These are phyloP conservation scores for Lasioglossum pauxillum DNA, from an alignment of 2,888 invertebrate genomes.

Conservation along the genomic window DNA sequence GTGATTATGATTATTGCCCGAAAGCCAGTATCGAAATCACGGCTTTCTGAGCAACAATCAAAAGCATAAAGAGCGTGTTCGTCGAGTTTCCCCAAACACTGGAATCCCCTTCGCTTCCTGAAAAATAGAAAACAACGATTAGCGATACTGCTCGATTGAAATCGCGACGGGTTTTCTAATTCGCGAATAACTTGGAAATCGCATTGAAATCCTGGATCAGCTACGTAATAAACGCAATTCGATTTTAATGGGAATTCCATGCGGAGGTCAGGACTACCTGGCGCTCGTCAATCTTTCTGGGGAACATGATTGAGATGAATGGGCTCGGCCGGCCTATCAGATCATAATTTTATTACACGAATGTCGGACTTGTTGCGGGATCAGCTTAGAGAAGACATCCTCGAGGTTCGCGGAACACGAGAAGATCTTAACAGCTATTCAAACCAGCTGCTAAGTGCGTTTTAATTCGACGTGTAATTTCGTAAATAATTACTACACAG, in stretches of 20 bases:
- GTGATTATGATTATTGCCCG: slow-evolving; percentile 85
- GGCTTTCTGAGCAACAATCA: slow-evolving; percentile 86
- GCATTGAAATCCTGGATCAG: background rate
- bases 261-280: slow-evolving; percentile 36
- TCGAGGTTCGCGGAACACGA: background rate
- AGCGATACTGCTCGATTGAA: background rate
- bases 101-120: background rate
- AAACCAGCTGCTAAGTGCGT: background rate
- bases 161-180: background rate
- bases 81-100: background rate
- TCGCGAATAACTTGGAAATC: background rate
- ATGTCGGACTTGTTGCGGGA: slow-evolving; percentile 36
- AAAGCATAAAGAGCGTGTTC: slow-evolving; percentile 83
- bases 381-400: background rate
- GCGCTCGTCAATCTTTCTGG: slow-evolving; percentile 65
- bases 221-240: slow-evolving; percentile 16
- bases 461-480: background rate
- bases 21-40: slow-evolving; percentile 83
- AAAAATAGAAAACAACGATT: background rate
- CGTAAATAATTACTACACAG: background rate
- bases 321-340: slow-evolving; percentile 45
- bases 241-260: slow-evolving; percentile 4
- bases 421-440: background rate
- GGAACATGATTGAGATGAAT: slow-evolving; percentile 66
- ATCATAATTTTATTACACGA: slow-evolving; percentile 67